Evolutionary conservation across 2,888 invertebrate genomes (phyloP).

Genomic region (Xylota segnis): DNA sequence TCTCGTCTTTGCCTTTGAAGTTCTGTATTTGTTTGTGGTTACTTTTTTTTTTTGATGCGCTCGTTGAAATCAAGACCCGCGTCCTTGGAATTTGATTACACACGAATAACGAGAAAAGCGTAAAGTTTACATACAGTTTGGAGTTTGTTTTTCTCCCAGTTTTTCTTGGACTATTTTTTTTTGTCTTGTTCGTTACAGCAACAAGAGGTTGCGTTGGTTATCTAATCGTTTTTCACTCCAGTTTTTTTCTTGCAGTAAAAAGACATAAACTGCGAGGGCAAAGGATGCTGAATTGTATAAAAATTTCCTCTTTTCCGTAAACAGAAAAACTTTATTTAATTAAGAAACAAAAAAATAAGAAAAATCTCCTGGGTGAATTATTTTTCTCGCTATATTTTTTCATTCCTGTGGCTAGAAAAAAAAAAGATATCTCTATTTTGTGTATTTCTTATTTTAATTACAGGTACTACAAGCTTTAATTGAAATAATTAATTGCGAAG

Average conservation of each 20-base stretch:
- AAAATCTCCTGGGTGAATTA: slow-evolving; percentile 64
- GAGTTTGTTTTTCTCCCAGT: slow-evolving; percentile 30
- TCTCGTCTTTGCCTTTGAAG: slow-evolving; percentile 40
- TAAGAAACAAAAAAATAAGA: slow-evolving; percentile 44
- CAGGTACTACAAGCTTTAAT: slow-evolving; percentile 71
- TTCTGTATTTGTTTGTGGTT: slow-evolving; percentile 65
- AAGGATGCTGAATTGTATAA: slow-evolving; percentile 28
- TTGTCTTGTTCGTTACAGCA: slow-evolving; percentile 27
- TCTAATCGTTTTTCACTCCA: slow-evolving; percentile 65
- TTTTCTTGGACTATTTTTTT: slow-evolving; percentile 11
- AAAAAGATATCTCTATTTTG: slow-evolving; percentile 37
- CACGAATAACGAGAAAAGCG: slow-evolving; percentile 60
- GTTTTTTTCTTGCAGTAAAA: slow-evolving; percentile 5
- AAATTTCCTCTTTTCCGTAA: slow-evolving; percentile 34
- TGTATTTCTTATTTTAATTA: slow-evolving; percentile 70
- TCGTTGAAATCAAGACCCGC: slow-evolving; percentile 60
- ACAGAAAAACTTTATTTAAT: slow-evolving; percentile 72
- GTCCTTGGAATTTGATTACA: slow-evolving; percentile 75
- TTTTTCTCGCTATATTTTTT: slow-evolving; percentile 31
- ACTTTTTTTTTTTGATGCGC: slow-evolving; percentile 22
- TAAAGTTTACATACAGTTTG: slow-evolving; percentile 70
- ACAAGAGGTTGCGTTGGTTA: slow-evolving; percentile 63
- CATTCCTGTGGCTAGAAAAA: slow-evolving; percentile 33
- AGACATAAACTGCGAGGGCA: slow-evolving; percentile 11
- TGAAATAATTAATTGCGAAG: slow-evolving; percentile 58